These are phyloP conservation scores for Stenodema calcarata DNA, from an alignment of 2,888 invertebrate species.

Conservation along the genomic window DNA sequence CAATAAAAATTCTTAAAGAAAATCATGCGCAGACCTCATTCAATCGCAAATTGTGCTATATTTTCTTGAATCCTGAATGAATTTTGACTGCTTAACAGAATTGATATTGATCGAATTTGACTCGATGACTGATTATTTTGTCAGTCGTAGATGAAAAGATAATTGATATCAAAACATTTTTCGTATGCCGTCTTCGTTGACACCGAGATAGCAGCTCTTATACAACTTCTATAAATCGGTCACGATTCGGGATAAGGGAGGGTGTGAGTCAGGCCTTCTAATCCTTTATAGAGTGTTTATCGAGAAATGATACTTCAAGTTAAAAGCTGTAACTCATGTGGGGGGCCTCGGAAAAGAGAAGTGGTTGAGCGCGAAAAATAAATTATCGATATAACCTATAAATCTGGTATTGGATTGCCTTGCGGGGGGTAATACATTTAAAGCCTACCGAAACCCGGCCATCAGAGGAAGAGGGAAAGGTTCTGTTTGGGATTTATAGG, in stretches of 20 bases:
- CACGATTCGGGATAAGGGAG: not conserved
- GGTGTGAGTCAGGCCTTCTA: conserved; percentile 13
- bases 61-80: too few species aligned
- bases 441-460: not conserved
- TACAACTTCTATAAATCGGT: not conserved
- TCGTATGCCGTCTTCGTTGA: not conserved
- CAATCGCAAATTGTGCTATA: too few species aligned
- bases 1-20: too few species aligned
- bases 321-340: conserved; percentile 38
- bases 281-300: conserved; percentile 48
- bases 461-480: conserved; percentile 33
- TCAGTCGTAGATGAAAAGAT: too few species aligned
- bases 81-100: too few species aligned
- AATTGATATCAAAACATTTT: not conserved
- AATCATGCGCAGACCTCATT: too few species aligned
- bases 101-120: too few species aligned
- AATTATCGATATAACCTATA: conserved; percentile 48
- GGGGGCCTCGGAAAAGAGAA: not conserved
- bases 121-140: too few species aligned
- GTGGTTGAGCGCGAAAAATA: conserved; percentile 38
- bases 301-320: conserved; percentile 49
- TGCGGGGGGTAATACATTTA: conserved; percentile 32
- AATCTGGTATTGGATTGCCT: conserved; percentile 45
- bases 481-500: conserved; percentile 27
- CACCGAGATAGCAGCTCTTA: not conserved